phyloP scores from a whole-genome alignment of 92 coral and sea anemone genomes.

The Palythoa heliodiscus region DNA sequence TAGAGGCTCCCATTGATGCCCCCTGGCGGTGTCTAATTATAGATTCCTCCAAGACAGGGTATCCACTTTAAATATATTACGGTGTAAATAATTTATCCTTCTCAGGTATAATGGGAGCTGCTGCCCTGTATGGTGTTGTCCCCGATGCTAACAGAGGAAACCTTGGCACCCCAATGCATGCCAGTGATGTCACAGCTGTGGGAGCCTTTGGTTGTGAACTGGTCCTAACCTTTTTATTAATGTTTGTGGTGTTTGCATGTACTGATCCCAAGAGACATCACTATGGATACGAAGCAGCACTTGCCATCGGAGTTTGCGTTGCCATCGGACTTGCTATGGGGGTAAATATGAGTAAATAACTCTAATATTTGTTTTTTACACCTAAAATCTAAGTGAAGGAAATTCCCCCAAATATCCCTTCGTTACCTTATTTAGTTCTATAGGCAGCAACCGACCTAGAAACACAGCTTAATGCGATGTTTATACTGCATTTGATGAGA shows the following conservation, averaged over 20 bases:
- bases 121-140: constrained; percentile 77
- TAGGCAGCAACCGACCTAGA: too few relatives aligned
- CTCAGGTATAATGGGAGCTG: constrained; percentile 92
- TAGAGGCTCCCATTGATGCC: too few relatives aligned
- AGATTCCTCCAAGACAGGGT: too few relatives aligned
- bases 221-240: constrained; percentile 16
- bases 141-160: constrained; percentile 77
- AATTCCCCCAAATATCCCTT: too few relatives aligned
- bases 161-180: constrained; percentile 83
- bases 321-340: constrained; percentile 13
- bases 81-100: neutral
- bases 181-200: constrained; percentile 71
- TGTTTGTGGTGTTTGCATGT: constrained; percentile 26
- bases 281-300: constrained; percentile 35
- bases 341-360: neutral
- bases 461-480: too few relatives aligned
- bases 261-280: constrained; percentile 29
- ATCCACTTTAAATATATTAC: too few relatives aligned
- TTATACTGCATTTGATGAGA: too few relatives aligned
- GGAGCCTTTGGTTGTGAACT: constrained; percentile 52
- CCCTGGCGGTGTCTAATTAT: too few relatives aligned
- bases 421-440: too few relatives aligned
- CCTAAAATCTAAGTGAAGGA: neutral
- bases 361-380: neutral
- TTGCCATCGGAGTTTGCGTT: constrained; percentile 38